These are phyloP conservation scores for Cremastinae sp. DNA, from an alignment of 2,888 invertebrate genomes.

Conservation along the genomic window DNA sequence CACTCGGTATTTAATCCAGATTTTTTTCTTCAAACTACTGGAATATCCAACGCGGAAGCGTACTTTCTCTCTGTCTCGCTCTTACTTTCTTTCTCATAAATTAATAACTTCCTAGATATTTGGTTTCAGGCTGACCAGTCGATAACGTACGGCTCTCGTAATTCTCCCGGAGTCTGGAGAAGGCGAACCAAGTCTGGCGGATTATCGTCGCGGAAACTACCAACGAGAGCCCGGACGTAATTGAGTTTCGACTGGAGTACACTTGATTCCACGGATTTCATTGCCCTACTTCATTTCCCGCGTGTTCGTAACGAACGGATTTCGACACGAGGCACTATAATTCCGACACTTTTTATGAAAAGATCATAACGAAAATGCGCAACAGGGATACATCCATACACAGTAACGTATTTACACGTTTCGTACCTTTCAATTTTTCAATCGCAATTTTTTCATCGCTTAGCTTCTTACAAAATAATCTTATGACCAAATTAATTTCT, in stretches of 20 bases:
- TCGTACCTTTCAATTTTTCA: too few species aligned
- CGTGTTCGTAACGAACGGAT: background rate
- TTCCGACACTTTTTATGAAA: background rate
- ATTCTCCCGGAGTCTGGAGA: slow-evolving; percentile 44
- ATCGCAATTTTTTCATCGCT: too few species aligned
- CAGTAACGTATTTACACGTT: too few species aligned
- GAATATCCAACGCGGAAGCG: background rate
- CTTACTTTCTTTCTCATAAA: slow-evolving; percentile 16
- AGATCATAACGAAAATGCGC: background rate
- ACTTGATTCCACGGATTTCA: slow-evolving; percentile 47
- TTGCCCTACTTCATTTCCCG: slow-evolving; percentile 7
- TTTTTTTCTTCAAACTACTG: too few species aligned
- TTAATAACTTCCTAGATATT: slow-evolving; percentile 42
- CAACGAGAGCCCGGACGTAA: slow-evolving; percentile 25
- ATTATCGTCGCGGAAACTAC: slow-evolving; percentile 20
- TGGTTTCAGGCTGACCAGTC: slow-evolving; percentile 42
- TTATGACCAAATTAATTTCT: too few species aligned
- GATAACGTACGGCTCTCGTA: slow-evolving; percentile 61
- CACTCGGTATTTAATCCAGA: too few species aligned
- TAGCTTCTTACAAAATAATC: too few species aligned
- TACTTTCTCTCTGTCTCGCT: background rate
- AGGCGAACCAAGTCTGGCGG: slow-evolving; percentile 34
- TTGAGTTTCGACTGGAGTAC: slow-evolving; percentile 33
- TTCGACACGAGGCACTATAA: background rate
- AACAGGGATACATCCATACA: too few species aligned